Base-by-base conservation (phyloP, 2,113 vertebrate genomes). In the Chelonoidis abingdonii region DNA sequence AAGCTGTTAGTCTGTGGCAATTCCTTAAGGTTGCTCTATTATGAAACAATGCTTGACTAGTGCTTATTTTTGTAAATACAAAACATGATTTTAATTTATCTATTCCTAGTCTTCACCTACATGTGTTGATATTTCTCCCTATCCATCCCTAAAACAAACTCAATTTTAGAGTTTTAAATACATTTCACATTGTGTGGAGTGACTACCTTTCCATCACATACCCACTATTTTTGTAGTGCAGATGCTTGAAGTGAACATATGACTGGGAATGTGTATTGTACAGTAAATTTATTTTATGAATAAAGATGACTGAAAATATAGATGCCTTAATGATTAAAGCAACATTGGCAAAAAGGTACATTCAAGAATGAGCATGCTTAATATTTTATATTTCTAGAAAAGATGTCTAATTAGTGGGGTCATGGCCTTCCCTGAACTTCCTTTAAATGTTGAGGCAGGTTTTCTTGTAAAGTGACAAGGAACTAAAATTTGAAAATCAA, bases 261-360 rank as follows among this genome's bases (percentile, higher is more conserved):
- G 88, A 96, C 88, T 96, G 87, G 93, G 93, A 47, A 93, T 97
- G 91, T 97, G 92, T 97, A 98, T 89, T 97, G 94, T 95, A 97
- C 84, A 98, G 95, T 97, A 97, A 92, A 97, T 89, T 94, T 98
- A 98, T 98, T 98, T 98, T 98, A 96, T 97, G 97, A 98, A 97
- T 98, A 98, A 98, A 98, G 96, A 89, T 82, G 80, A 97, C 76
- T 94, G 91, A 84, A 97, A 97, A 98, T 35, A 57, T 3, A 16
- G 35, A 27, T 90, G 56, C 47, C 38, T 69, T 50, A 13, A 2
- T 85, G 47, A 84, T 69, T 91, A 31, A 86, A 90, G 65, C 21
- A 72, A 38, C 6, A 31, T 17, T 49, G 27, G 81, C 41, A 80
- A 82, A 21, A 21, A 44, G 47, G 2, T 19, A 24, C 57, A 75